Conservation (phyloP, 2,797 vertebrate species). For the Linurgus olivaceus region DNA sequence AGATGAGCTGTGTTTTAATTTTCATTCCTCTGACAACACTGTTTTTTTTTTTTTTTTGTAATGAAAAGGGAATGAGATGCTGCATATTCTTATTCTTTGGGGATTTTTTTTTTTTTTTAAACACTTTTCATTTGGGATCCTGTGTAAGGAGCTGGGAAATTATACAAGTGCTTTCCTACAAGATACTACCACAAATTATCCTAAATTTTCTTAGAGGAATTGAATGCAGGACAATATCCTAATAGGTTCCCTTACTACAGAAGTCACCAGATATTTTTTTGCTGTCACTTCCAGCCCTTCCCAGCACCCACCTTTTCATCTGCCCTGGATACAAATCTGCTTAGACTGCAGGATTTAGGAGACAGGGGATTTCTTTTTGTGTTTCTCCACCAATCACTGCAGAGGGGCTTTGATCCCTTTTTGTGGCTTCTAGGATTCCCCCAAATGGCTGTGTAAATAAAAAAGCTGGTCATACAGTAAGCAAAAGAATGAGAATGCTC, state of each 20-base stretch:
- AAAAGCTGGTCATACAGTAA: neutral
- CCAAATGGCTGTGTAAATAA: accelerated
- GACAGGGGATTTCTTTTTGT: neutral
- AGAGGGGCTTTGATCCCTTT: neutral
- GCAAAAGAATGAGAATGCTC: neutral
- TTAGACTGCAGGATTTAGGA: neutral
- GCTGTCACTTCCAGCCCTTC: neutral
- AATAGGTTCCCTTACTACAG: neutral
- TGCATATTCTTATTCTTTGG: neutral
- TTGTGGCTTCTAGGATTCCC: neutral
- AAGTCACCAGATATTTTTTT: neutral
- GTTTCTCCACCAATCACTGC: neutral
- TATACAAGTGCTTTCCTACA: neutral
- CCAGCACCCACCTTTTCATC: neutral
- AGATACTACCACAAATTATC: neutral
- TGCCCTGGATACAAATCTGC: neutral
- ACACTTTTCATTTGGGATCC: neutral
- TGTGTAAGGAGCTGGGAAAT: neutral
- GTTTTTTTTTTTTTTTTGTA: accelerated
- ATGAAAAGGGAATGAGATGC: too few species aligned
- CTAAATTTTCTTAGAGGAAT: neutral
- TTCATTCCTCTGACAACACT: neutral
- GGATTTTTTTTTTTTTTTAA: accelerated
- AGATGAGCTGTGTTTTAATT: neutral
- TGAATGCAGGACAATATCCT: neutral